Percentiles rank a stretch among this genome's conserved stretches.
Conservation (phyloP, 1,140 invertebrate species). For the Lucilia sericata region DNA sequence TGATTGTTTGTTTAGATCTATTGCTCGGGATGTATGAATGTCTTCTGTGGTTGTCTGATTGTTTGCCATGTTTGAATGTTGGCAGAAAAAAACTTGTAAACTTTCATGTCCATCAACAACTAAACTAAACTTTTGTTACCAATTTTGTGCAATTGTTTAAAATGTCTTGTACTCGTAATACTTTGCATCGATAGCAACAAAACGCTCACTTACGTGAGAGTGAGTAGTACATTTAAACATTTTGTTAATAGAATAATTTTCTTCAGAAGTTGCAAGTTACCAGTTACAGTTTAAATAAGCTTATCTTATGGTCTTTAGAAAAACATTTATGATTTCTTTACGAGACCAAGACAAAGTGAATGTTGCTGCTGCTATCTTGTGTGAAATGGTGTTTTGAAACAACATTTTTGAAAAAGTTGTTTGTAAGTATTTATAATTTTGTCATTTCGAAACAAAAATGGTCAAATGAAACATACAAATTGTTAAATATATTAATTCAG, state of each 20-base stretch:
- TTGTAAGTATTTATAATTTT: neutral
- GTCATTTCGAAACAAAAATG: too few species aligned
- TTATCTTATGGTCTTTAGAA: neutral
- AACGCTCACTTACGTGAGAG: neutral
- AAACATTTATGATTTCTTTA: neutral
- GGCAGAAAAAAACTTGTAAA: neutral
- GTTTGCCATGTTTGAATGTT: neutral
- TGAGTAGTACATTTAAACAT: neutral
- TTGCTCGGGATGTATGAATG: neutral
- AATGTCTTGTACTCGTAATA: neutral
- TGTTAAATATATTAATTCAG: too few species aligned
- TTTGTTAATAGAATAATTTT: conserved; percentile 42
- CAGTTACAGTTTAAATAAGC: neutral
- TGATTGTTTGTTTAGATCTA: neutral
- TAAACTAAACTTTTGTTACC: neutral
- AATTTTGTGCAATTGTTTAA: neutral
- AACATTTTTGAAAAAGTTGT: neutral
- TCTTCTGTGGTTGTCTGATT: neutral
- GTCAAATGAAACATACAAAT: too few species aligned
- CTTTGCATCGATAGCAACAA: neutral
- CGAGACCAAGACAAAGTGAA: neutral
- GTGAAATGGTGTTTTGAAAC: conserved; percentile 5
- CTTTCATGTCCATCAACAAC: conserved; percentile 11
- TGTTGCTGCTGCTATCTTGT: neutral
- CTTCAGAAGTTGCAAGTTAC: neutral